Conservation (phyloP, 2,888 invertebrate genomes). For the Meganola albula region DNA sequence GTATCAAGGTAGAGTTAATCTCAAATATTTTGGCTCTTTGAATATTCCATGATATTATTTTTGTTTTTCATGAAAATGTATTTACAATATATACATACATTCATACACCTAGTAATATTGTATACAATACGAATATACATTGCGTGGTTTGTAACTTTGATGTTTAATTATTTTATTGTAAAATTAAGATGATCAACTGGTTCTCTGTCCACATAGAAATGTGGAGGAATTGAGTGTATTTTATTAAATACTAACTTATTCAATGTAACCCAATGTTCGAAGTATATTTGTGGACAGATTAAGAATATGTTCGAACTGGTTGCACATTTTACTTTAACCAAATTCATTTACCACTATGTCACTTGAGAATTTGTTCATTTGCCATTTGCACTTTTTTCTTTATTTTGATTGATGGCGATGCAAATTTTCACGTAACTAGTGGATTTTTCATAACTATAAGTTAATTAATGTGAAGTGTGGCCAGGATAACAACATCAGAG, state of each 20-base stretch:
- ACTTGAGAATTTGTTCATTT: conserved; percentile 56
- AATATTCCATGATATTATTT: conserved; percentile 78
- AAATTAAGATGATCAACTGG: conserved; percentile 72
- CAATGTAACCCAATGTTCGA: conserved; percentile 32
- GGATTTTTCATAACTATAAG: conserved; percentile 66
- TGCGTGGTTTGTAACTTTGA: conserved; percentile 75
- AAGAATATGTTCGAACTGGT: conserved; percentile 54
- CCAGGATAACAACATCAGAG: conserved; percentile 74
- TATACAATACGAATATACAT: conserved; percentile 74
- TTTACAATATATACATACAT: conserved; percentile 76
- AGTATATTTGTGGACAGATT: conserved; percentile 49
- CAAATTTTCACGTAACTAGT: conserved; percentile 63
- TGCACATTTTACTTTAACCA: conserved; percentile 74
- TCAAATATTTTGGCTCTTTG: conserved; percentile 78
- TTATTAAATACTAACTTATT: conserved; percentile 36
- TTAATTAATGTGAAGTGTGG: conserved; percentile 73
- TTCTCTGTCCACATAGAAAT: conserved; percentile 52
- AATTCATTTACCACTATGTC: conserved; percentile 60
- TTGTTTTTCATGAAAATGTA: conserved; percentile 76
- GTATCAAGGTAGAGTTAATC: conserved; percentile 77
- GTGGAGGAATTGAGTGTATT: conserved; percentile 56
- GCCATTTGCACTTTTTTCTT: conserved; percentile 49
- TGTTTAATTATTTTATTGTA: conserved; percentile 73
- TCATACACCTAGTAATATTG: conserved; percentile 76
- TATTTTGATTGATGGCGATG: conserved; percentile 44